Base-by-base conservation (phyloP, 1,140 invertebrate genomes). In the Saccostrea echinata region DNA sequence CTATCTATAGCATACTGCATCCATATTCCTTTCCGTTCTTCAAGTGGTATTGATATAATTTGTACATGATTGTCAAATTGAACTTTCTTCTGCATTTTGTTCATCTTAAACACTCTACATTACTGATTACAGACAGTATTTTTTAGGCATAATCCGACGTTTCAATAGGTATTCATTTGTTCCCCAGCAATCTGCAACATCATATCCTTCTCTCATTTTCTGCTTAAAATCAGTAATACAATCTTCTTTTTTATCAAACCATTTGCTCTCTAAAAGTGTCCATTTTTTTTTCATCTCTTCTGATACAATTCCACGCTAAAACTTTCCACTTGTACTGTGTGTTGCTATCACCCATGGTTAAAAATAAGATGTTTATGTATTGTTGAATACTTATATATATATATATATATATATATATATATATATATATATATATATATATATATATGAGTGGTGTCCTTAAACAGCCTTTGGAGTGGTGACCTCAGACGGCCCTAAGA, bases 1-100 rank as follows among this genome's bases (percentile, higher is more conserved):
- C 81, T 83, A 83, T 83, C 81, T 51, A 83, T 52, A 83, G 81
- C 81, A 83, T 83, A 83, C 81, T 83, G 81, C 51, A 52, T 83
- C 81, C 81, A 83, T n/a, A 83, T 52, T 52, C 81, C 81, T 24
- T 83, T 83, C 81, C 81, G 12, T n/a, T 83, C 81, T 83, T 83
- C 81, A 52, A 43, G 43, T 24, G 51, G 81, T 51, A 83, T 52
- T n/a, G 21, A 21, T 83, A 83, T 83, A 52, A 83, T 53, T 51
- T 52, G 51, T 18, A 83, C 35, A 83, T 24, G 35, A 52, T 83
- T 83, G n/a, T 83, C 35, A 83, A 83, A 83, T 52, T 16, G 33
- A 83, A 83, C 81, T 83, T 52, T 83, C 21, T 83, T 83, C 21
- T 83, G 30, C 35, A 83, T 83, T 51, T 83, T 51, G 21, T 6